These are phyloP conservation scores for Alaudala cheleensis DNA, from an alignment of 2,113 vertebrate genomes.

Conservation along the genomic window DNA sequence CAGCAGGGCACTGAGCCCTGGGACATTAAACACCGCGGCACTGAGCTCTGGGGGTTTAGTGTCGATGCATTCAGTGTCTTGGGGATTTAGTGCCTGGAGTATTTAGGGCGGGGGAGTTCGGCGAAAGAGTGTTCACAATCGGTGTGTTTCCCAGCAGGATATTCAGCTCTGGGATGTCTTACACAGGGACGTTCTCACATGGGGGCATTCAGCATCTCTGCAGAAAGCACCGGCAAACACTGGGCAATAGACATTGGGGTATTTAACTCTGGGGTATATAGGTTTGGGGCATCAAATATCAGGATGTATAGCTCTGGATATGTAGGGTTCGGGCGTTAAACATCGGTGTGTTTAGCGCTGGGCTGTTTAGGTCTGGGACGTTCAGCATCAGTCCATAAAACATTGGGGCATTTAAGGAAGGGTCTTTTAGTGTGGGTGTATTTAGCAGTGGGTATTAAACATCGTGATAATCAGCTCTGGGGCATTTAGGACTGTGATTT, in stretches of 20 bases:
- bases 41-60: background rate
- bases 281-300: background rate
- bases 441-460: background rate
- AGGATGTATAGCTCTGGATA: no score
- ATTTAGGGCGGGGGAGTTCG: background rate
- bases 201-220: background rate
- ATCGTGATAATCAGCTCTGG: background rate
- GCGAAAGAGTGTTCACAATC: background rate
- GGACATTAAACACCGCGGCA: background rate
- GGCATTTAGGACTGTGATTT: background rate
- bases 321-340: background rate
- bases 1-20: background rate
- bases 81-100: background rate
- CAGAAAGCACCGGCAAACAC: background rate
- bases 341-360: background rate
- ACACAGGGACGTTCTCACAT: no score
- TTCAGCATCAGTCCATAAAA: background rate
- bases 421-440: background rate
- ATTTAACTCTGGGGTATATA: background rate
- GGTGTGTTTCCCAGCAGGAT: background rate
- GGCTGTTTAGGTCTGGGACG: background rate
- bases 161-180: background rate
- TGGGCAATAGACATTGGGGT: no score
- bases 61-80: background rate
- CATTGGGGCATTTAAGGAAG: background rate